Base-by-base conservation (phyloP, 1,140 invertebrate genomes). In the Scylla paramamosain region DNA sequence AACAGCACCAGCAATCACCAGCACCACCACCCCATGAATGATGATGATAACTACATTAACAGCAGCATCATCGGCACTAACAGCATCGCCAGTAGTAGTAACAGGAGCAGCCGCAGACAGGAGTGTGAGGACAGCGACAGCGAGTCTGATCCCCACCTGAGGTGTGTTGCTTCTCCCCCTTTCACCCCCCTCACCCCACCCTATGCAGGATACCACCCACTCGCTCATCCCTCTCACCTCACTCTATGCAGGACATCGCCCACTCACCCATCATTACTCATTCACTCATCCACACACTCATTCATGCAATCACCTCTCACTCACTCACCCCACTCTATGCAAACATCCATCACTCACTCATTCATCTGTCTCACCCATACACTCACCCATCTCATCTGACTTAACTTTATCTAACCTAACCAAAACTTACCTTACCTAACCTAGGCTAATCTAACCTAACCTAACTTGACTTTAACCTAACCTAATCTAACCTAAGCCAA, bases 121-220 rank as follows among this genome's bases (percentile, higher is more conserved):
- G 6, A 7, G 67, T 25, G 31, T 25, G 88, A 90, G n/a, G 88
- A 48, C 88, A 28, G 45, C 0, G 88, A 48, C 88, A 90, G 88
- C 39, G 88, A 90, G 20, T 90, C 88, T 25, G 88, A 90, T 39
- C 39, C 88, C 88, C 88, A 0, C 88, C 88, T 48, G 88, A 90
- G 88, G 88, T 90, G 20, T 14, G 88, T 1, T 0, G 28, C 88
- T 7, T 25, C 10, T 20, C 52, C 52, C 52, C 10, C 20, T 20
- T 12, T 0, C 10, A 2, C 20, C 52, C 52, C 52, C 10, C 20
- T 20, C 20, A 12, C 10, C 52, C 20, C 52, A 0, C 52, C 10
- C 52, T 12, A 1, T 59, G 12, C 20, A 0, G 1, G 12, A 16
- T 8, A 16, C 52, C 20, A 1, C 20, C 6, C 86, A 12, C 31